Evolutionary conservation across 2,797 vertebrate species (phyloP).

Genomic region (Crax fasciolata): DNA sequence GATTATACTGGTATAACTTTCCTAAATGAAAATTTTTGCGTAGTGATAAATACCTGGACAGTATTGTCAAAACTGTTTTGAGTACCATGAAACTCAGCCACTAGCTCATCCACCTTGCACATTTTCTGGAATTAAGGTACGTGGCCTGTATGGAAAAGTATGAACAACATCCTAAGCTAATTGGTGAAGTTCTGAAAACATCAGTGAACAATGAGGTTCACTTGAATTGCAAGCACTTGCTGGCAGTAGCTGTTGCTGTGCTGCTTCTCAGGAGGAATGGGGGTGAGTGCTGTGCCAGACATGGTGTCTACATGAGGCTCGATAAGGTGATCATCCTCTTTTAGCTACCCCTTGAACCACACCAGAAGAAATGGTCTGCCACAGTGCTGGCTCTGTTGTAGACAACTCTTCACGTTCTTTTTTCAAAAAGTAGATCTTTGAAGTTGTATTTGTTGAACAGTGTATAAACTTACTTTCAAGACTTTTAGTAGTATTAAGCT

Average conservation of each 20-base stretch:
- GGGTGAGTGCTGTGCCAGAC: fast-evolving
- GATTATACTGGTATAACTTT: neutral
- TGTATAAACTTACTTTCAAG: neutral
- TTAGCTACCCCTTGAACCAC: neutral
- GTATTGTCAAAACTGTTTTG: fast-evolving
- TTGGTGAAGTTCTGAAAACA: neutral
- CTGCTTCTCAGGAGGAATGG: neutral
- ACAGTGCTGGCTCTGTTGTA: neutral
- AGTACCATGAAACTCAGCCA: neutral
- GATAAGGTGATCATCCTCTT: neutral
- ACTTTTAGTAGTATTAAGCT: neutral
- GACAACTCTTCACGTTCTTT: neutral
- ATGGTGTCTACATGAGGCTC: neutral
- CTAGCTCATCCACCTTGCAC: neutral
- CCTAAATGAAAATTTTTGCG: neutral
- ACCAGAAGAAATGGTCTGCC: neutral
- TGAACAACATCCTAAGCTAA: neutral
- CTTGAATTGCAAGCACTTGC: neutral
- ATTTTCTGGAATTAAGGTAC: neutral
- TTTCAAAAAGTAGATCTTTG: neutral
- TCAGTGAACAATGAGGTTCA: neutral
- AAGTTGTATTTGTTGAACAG: neutral
- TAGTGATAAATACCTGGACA: neutral
- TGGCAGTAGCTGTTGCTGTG: neutral
- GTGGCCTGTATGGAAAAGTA: neutral